These are phyloP conservation scores for Meloidogyne floridensis DNA, from an alignment of 1,140 invertebrate species.

Conservation along the genomic window DNA sequence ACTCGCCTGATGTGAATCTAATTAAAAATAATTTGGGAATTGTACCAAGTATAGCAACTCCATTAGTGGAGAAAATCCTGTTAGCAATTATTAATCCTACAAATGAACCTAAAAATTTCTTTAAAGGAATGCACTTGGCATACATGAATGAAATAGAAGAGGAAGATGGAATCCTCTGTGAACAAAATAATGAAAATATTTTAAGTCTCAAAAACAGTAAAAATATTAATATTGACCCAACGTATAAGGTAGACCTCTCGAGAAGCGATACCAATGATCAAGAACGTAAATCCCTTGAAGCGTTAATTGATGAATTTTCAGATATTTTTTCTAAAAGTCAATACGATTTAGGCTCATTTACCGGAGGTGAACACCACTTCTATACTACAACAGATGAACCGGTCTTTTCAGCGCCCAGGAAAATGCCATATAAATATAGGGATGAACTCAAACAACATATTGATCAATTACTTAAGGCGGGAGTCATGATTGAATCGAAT, in stretches of 20 bases:
- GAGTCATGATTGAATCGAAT: constrained; percentile 13
- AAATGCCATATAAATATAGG: constrained; percentile 14
- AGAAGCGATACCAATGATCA: not conserved
- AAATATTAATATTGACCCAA: not conserved
- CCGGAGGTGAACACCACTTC: constrained; percentile 3
- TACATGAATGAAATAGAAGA: constrained; percentile 13
- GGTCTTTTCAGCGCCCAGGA: not conserved
- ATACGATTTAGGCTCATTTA: constrained; percentile 17
- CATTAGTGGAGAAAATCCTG: too few species aligned
- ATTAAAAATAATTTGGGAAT: not conserved
- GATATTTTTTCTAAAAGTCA: constrained; percentile 13
- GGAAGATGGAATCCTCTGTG: too few species aligned
- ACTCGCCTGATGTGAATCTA: not conserved
- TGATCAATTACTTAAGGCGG: not conserved
- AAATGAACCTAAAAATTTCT: not conserved
- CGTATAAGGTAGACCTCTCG: not conserved
- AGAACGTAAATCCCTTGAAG: not conserved
- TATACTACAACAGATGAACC: constrained; percentile 21
- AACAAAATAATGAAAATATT: not conserved
- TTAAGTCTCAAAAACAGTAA: not conserved
- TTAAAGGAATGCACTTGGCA: not conserved
- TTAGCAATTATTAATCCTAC: constrained; percentile 8
- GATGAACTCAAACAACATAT: constrained; percentile 3
- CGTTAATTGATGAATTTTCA: constrained; percentile 13
- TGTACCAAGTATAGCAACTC: not conserved